Conservation (phyloP, 2,797 vertebrate genomes). For the Eremophila alpestris region DNA sequence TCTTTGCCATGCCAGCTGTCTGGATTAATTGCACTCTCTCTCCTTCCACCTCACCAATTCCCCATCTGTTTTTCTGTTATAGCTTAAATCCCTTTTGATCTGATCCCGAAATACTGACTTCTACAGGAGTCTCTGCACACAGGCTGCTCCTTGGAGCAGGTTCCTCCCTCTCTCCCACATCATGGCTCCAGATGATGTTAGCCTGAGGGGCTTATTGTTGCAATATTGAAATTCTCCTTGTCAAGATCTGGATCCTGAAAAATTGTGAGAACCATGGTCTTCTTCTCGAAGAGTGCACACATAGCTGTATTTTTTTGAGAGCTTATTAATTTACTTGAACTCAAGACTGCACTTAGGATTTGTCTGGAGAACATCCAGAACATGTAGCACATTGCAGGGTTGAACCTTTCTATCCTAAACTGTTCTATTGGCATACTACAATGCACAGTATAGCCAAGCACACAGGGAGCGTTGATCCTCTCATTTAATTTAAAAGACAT, state of each 20-base stretch:
- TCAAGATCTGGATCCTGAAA: background rate
- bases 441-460: background rate
- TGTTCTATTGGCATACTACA: background rate
- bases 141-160: background rate
- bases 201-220: background rate
- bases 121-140: background rate
- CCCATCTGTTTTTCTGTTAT: slow-evolving; percentile 58
- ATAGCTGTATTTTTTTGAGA: background rate
- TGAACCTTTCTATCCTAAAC: background rate
- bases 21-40: slow-evolving; percentile 28
- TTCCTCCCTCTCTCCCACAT: background rate
- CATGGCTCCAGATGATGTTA: background rate
- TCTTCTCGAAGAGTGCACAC: background rate
- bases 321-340: background rate
- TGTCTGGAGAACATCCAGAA: background rate
- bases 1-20: slow-evolving; percentile 47
- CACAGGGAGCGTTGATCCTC: background rate
- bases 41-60: slow-evolving; percentile 50
- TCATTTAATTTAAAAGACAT: background rate
- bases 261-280: background rate
- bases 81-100: slow-evolving; percentile 47
- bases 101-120: background rate
- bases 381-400: background rate
- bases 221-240: background rate
- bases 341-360: background rate